A percentile compares a stretch with the other conserved stretches of the same genome.
phyloP scores from a whole-genome alignment of 1,140 invertebrate species.

The Dolichoris vasculosae region DNA sequence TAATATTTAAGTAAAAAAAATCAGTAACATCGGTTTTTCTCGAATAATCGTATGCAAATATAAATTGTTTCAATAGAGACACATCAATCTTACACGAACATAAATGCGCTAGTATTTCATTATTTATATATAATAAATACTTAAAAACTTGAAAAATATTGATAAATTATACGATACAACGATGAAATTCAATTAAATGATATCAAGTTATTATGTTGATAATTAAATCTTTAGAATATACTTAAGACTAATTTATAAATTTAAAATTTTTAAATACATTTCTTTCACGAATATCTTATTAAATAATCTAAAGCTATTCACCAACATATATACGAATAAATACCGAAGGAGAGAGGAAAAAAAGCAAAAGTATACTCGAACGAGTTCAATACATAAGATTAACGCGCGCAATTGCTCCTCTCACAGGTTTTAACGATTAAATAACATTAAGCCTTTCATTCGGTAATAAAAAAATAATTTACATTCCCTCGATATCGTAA shows the following conservation, averaged over 20 bases:
- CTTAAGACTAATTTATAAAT: neutral
- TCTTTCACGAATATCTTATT: neutral
- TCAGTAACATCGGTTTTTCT: too few species aligned
- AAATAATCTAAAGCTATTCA: neutral
- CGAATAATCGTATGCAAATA: neutral
- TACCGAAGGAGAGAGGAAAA: neutral
- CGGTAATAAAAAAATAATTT: slow-evolving; percentile 29
- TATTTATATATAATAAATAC: neutral
- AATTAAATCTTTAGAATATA: neutral
- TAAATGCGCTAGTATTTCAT: neutral
- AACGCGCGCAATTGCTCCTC: neutral
- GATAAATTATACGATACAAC: neutral
- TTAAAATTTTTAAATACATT: too few species aligned
- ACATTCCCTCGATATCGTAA: slow-evolving; percentile 28
- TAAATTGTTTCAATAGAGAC: neutral
- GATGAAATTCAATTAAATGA: neutral
- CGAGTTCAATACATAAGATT: slow-evolving; percentile 15
- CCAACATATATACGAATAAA: neutral
- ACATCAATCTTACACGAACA: neutral
- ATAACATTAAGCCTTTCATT: slow-evolving; percentile 20
- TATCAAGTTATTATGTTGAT: neutral
- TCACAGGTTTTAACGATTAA: slow-evolving; percentile 1
- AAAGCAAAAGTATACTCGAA: neutral
- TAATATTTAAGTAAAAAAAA: too few species aligned
- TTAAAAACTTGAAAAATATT: too few species aligned